phyloP scores from a whole-genome alignment of 2,888 invertebrate genomes.

The Trissolcus japonicus region DNA sequence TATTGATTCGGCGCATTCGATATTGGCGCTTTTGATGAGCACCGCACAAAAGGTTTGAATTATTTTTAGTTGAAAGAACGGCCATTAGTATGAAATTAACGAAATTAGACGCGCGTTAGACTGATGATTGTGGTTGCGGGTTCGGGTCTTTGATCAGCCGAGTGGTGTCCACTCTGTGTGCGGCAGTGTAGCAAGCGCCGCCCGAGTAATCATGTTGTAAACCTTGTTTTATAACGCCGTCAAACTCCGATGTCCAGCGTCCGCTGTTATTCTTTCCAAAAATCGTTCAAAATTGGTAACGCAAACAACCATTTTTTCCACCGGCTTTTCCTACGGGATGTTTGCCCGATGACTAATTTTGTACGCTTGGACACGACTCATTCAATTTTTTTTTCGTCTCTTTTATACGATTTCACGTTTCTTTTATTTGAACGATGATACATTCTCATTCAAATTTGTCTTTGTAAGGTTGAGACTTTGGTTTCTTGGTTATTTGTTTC shows the following conservation, averaged over 20 bases:
- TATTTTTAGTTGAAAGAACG: too few species aligned
- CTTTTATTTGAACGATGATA: constrained; percentile 15
- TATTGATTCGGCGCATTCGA: too few species aligned
- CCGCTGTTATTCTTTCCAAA: constrained; percentile 4
- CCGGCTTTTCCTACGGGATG: constrained; percentile 34
- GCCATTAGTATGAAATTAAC: constrained; percentile 7
- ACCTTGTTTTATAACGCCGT: constrained; percentile 35
- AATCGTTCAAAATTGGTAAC: constrained; percentile 31
- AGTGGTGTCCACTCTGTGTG: background rate
- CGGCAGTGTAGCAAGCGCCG: constrained; percentile 13
- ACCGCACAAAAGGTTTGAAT: too few species aligned
- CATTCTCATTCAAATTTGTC: constrained; percentile 17
- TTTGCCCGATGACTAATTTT: constrained; percentile 33
- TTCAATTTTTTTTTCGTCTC: constrained; percentile 2
- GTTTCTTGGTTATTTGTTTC: constrained; percentile 6
- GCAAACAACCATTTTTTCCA: constrained; percentile 36
- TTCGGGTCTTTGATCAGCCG: constrained; percentile 16
- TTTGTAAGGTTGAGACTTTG: too few species aligned
- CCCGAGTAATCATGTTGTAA: constrained; percentile 34
- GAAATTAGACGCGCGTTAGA: constrained; percentile 15
- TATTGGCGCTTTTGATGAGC: too few species aligned
- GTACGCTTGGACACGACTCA: constrained; percentile 13
- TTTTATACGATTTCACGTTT: background rate
- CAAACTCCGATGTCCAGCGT: constrained; percentile 6
- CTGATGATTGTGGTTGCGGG: constrained; percentile 12